Evolutionary conservation across 1,140 invertebrate species (phyloP), one percentile per base, ranked within the genome.

Genomic region (Aradophagus sp.): DNA sequence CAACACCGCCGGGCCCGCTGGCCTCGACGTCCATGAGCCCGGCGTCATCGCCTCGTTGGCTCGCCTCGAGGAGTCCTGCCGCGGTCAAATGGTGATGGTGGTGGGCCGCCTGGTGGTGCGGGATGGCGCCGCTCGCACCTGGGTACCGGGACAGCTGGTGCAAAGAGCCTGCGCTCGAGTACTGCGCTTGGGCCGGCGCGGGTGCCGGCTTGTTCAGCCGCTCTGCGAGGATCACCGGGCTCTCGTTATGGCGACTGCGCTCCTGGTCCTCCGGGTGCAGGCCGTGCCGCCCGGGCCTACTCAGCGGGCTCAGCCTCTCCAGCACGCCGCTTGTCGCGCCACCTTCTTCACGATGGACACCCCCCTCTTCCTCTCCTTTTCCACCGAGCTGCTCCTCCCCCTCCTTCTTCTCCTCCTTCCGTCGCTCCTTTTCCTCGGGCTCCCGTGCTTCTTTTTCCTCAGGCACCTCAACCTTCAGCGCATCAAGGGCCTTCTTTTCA

Each of bases 261-360:
- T 85, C 81, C 80, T 84, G 82, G 71, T 84, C 83, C 73, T 82
- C 79, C 62, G 82, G 75, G 67, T 81, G 80, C 78, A 83, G 79
- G 77, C 58, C 76, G 58, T 68, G 83, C 74, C 81, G 76, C 76
- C 79, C 79, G 75, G 70, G 77, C 65, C 75, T 69, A 59, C 73
- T 77, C 74, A 84, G 45, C 31, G 84, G 82, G 77, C 81, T 84
- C 80, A 85, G 77, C 68, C 83, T 84, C 80, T 86, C 83, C 82
- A 84, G 82, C 81, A 84, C 82, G 82, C 76, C 68, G 82, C 79
- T 70, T 75, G 77, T 73, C 61, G 82, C 81, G 58, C 78, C 77
- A 80, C 79, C 78, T 12, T 44, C 41, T 23, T 71, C 73, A 58
- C n/a, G n/a, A n/a, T n/a, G n/a, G n/a, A n/a, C n/a, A n/a, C n/a